Base-by-base conservation (phyloP, 2,888 invertebrate species). In the Nysson spinosus region DNA sequence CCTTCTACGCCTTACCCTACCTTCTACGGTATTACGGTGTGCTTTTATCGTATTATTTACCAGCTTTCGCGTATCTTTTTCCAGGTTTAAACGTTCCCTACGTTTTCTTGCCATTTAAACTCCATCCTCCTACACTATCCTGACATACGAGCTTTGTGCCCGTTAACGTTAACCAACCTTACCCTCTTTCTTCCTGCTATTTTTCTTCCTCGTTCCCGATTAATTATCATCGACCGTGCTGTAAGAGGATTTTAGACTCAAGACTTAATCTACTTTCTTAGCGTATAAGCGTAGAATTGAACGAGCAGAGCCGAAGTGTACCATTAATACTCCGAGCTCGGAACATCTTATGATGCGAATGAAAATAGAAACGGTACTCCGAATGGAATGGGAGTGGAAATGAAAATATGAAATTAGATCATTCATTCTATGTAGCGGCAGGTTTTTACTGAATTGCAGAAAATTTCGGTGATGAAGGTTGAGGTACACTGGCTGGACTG, bases 1-100 rank as follows among this genome's bases (percentile, higher is more conserved):
- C 12, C 11, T 5, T 4, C 6, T 26, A 7, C 47, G 51, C 4
- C 14, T 12, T 11, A 4, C 34, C 12, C 16, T 30, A 11, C 32
- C 16, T n/a, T 14, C 17, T 34, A 16, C 40, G 22, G 20, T 4
- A 24, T 19, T 11, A 9, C 39, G 50, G 54, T 34, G 51, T 28
- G 34, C 58, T 69, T 76, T 72, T 72, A 75, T 75, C 72, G 69
- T 72, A 64, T 71, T 76, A 76, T 66, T 75, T 62, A 75, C 47
- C 62, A 55, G 54, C 60, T 49, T 44, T 37, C 24, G 43, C 54
- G 37, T 57, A 69, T 65, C 64, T 32, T 54, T 39, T 46, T 60
- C 47, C 55, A 56, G 32, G 47, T 37, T 52, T 22, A 17, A 26
- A n/a, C 46, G 42, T 20, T 17, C 37, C 24, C 20, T 6, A 26